These are phyloP conservation scores for Pseudomyrmex pallidus DNA, from an alignment of 1,140 invertebrate species.

Conservation along the genomic window DNA sequence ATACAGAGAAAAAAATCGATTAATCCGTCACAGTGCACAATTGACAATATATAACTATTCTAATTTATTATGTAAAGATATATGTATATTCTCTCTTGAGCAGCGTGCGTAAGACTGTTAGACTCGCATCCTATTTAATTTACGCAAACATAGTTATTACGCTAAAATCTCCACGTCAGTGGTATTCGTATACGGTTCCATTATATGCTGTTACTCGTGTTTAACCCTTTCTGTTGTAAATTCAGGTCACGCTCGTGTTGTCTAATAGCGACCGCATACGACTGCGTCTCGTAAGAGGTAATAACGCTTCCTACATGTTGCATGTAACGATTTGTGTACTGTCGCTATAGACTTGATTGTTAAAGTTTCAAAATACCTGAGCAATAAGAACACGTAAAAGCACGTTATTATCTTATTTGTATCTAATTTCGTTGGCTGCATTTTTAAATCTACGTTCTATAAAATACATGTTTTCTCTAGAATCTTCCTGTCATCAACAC, in stretches of 20 bases:
- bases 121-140: neutral
- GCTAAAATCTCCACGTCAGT: neutral
- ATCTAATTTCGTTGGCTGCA: no score
- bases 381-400: no score
- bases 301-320: neutral
- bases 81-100: neutral
- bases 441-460: no score
- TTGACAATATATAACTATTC: neutral
- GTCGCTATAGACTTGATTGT: neutral
- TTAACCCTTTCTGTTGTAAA: neutral
- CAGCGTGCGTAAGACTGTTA: neutral
- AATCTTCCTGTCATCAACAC: no score
- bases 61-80: neutral
- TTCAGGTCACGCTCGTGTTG: neutral
- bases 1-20: neutral
- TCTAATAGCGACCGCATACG: neutral
- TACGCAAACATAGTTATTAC: conserved; percentile 8
- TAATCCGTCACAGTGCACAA: neutral
- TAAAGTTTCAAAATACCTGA: no score
- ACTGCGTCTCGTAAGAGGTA: neutral
- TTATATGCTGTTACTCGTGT: neutral
- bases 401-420: no score
- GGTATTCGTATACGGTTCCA: neutral
- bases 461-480: no score
- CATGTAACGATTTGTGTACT: neutral